These are phyloP conservation scores for Dynastes hyllus DNA, from an alignment of 2,888 invertebrate genomes.

Conservation along the genomic window DNA sequence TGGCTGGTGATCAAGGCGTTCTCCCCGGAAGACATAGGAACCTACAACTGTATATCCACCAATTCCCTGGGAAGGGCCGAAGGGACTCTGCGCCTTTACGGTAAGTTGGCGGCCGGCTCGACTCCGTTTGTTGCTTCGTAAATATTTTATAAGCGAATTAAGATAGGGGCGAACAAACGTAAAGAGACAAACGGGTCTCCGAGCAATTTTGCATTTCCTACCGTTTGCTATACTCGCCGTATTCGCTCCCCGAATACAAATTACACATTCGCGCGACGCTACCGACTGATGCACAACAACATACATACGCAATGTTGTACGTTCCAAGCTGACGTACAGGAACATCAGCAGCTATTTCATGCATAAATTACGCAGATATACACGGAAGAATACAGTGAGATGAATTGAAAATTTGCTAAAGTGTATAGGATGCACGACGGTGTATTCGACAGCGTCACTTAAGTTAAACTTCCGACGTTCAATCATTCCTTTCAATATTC, in stretches of 20 bases:
- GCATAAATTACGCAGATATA: neutral
- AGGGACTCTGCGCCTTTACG: constrained; percentile 82
- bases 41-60: constrained; percentile 82
- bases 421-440: no score
- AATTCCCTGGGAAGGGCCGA: constrained; percentile 87
- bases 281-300: neutral
- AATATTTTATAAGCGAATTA: constrained; percentile 41
- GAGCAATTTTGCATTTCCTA: constrained; percentile 20
- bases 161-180: neutral
- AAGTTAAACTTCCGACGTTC: no score
- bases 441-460: no score
- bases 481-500: no score
- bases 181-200: constrained; percentile 24
- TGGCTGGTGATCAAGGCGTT: constrained; percentile 77
- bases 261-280: no score
- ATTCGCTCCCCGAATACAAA: no score
- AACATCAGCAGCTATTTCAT: neutral
- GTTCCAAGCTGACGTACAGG: neutral
- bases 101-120: constrained; percentile 69
- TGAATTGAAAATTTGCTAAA: neutral
- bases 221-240: neutral
- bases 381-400: neutral
- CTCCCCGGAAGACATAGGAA: constrained; percentile 75
- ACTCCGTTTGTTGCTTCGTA: constrained; percentile 21
- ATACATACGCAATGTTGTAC: neutral